A percentile compares a stretch with the other conserved stretches of the same genome.
Evolutionary conservation across 2,797 vertebrate genomes (phyloP).

Genomic region (Geotrypetes seraphini): DNA sequence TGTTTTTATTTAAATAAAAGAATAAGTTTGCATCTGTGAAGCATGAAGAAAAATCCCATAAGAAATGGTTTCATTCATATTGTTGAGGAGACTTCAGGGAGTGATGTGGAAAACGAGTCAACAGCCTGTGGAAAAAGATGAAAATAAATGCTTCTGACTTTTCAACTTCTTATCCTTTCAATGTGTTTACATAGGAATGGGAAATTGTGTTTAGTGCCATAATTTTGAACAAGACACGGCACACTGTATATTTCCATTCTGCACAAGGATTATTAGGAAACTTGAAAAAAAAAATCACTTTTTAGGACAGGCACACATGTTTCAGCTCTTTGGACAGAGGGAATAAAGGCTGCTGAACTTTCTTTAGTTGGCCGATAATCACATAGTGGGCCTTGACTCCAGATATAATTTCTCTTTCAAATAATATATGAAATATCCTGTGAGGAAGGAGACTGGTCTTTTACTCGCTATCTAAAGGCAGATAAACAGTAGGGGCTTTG

Average conservation of each 20-base stretch:
- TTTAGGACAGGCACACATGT: neutral
- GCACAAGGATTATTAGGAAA: fast-evolving
- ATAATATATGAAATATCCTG: neutral
- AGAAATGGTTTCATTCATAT: neutral
- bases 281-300: neutral
- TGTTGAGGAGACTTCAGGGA: neutral
- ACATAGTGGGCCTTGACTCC: neutral
- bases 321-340: neutral
- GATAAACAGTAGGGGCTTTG: neutral
- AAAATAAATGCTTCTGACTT: neutral
- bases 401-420: neutral
- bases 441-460: neutral
- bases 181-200: no score
- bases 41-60: no score
- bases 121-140: neutral
- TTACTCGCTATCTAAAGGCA: neutral
- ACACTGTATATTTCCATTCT: neutral
- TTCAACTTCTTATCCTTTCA: neutral
- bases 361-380: neutral
- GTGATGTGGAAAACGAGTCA: neutral
- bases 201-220: neutral
- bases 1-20: no score
- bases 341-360: neutral
- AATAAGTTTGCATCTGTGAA: no score
- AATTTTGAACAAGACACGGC: fast-evolving